Evolutionary conservation across 2,888 invertebrate species (phyloP), one percentile per base, ranked within the genome.

Genomic region (Coenonympha arcania): DNA sequence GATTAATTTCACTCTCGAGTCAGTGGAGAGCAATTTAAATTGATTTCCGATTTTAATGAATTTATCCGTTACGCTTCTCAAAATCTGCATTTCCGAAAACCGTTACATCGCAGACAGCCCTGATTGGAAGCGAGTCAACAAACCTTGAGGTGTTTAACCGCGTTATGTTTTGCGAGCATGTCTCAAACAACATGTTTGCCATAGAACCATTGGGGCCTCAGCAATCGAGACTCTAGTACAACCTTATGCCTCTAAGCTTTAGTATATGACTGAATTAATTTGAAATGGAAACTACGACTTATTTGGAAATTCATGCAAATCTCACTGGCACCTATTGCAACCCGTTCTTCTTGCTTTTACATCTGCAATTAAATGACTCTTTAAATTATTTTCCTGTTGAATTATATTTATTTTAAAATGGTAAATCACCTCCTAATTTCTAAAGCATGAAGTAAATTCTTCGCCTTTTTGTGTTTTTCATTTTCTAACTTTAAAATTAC

Each of bases 111-210:
- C 30, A 40, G 48, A 26, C 55, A 54, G 24, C 54, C 52, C 56
- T 55, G 45, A 46, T 34, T 24, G 45, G n/a, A 37, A 45, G 28
- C 54, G 49, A 59, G 66, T 66, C 66, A 69, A 73, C 68, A 72
- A 70, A 71, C 69, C 64, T 62, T 59, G 57, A 64, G 78, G 76
- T 80, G 65, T 61, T 71, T 75, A 74, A 79, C 79, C 82, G 71
- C 63, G 66, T 73, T 72, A 78, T 71, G 73, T 52, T 65, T 70
- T 65, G 65, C 69, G 67, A 62, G 67, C 75, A 76, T 75, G 72
- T 75, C 61, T 59, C 54, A 28, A 42, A 42, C 53, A 48, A 52
- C 50, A 54, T 49, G 48, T 48, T 50, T 48, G 47, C 46, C 39
- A 46, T 47, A 52, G 44, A 44, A 44, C 16, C 24, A 43, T 44